A percentile compares a stretch with the other conserved stretches of the same genome.
Conservation (phyloP, 1,140 invertebrate species). For the Liolophura sinensis region DNA sequence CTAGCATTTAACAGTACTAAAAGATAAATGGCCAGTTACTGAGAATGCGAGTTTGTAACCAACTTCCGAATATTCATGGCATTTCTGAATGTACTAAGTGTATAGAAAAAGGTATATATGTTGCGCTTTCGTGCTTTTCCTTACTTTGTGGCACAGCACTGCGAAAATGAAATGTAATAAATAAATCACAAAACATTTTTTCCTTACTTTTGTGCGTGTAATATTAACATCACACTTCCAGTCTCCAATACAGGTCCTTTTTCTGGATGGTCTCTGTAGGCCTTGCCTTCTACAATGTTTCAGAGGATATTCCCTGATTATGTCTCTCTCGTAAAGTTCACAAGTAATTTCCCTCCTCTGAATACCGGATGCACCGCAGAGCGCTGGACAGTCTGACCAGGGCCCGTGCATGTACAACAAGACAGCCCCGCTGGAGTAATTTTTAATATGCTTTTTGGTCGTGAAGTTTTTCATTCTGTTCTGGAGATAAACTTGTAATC, state of each 20-base stretch:
- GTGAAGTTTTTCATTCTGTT: background rate
- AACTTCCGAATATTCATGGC: too few species aligned
- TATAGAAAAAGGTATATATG: too few species aligned
- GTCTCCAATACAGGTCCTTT: background rate
- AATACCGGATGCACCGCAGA: background rate
- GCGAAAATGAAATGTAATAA: background rate
- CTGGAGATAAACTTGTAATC: background rate
- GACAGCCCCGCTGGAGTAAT: background rate
- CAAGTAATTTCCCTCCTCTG: background rate
- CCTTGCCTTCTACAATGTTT: background rate
- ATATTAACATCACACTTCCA: background rate
- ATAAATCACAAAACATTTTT: background rate
- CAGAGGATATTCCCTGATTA: background rate
- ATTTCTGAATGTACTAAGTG: too few species aligned
- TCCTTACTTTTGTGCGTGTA: background rate
- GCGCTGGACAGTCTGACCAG: background rate
- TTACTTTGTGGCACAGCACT: too few species aligned
- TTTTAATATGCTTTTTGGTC: background rate
- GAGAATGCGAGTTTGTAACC: too few species aligned
- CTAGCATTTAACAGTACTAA: too few species aligned
- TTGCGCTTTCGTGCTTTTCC: too few species aligned
- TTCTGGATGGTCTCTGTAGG: background rate
- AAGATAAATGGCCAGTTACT: too few species aligned
- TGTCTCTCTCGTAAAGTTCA: background rate
- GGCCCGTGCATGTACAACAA: background rate